Evolutionary conservation across 1,140 invertebrate genomes (phyloP).

Genomic region (Streblospio benedicti): DNA sequence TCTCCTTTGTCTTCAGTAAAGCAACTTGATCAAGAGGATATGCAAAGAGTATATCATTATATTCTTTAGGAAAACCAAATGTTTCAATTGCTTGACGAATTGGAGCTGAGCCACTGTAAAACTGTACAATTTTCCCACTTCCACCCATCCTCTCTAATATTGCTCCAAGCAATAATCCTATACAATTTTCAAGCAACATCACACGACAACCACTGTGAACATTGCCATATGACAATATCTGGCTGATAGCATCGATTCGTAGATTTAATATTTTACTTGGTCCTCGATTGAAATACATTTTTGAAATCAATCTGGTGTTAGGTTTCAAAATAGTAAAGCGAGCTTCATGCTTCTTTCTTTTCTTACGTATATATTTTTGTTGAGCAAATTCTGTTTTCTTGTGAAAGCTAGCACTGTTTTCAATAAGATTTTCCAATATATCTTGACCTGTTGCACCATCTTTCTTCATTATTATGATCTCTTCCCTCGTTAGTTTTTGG

Average conservation of each 20-base stretch:
- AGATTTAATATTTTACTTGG: constrained; percentile 66
- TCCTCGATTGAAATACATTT: constrained; percentile 70
- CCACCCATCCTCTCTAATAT: constrained; percentile 55
- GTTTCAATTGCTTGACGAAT: constrained; percentile 52
- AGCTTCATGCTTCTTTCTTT: constrained; percentile 69
- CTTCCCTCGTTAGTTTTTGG: constrained; percentile 70
- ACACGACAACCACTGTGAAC: constrained; percentile 67
- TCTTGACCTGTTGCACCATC: constrained; percentile 65
- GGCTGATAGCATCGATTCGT: constrained; percentile 74
- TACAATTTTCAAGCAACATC: constrained; percentile 76
- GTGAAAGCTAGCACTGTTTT: constrained; percentile 72
- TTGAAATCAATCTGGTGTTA: constrained; percentile 62
- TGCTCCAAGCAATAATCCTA: constrained; percentile 71
- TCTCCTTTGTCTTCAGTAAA: constrained; percentile 8
- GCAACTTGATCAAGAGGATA: constrained; percentile 25
- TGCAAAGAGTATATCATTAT: constrained; percentile 26
- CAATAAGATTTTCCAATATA: constrained; percentile 76
- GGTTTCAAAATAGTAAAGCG: constrained; percentile 53
- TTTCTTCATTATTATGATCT: constrained; percentile 68
- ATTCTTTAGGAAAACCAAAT: constrained; percentile 53
- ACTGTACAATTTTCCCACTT: constrained; percentile 10
- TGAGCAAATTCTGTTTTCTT: constrained; percentile 85
- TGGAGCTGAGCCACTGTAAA: not conserved
- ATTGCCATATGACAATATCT: constrained; percentile 73
- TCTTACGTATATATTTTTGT: constrained; percentile 89